Conservation (phyloP, 1,140 invertebrate species). For the Leptinotarsa defecta region DNA sequence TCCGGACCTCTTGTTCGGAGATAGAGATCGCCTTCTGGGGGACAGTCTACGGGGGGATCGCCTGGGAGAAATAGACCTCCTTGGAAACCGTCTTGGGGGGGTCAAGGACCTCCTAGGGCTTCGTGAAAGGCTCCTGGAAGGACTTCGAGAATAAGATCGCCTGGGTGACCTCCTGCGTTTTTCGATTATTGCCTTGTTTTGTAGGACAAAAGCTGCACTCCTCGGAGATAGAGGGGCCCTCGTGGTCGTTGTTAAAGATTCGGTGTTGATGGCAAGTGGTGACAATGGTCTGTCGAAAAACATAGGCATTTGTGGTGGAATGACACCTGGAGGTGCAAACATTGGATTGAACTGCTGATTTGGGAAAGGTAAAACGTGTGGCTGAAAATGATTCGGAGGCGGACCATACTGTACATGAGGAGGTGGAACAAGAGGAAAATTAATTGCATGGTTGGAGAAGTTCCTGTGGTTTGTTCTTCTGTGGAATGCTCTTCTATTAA, state of each 20-base stretch:
- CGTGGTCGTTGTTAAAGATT: slow-evolving; percentile 45
- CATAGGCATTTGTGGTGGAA: slow-evolving; percentile 24
- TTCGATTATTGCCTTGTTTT: slow-evolving; percentile 54
- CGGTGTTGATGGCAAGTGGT: slow-evolving; percentile 48
- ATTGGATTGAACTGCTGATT: slow-evolving; percentile 10
- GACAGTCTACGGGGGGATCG: slow-evolving; percentile 31
- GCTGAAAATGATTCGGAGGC: slow-evolving; percentile 1
- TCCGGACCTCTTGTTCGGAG: slow-evolving; percentile 15
- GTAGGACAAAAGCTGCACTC: slow-evolving; percentile 55
- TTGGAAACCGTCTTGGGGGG: slow-evolving; percentile 29
- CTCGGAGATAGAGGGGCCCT: slow-evolving; percentile 54
- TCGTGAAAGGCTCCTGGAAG: slow-evolving; percentile 38
- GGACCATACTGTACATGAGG: background rate
- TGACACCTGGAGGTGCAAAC: slow-evolving; percentile 22
- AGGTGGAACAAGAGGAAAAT: background rate
- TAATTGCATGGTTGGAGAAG: background rate
- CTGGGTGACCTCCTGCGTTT: slow-evolving; percentile 51
- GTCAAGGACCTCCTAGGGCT: slow-evolving; percentile 34
- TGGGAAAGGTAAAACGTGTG: background rate
- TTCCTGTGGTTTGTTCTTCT: background rate
- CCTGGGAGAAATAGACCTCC: slow-evolving; percentile 27
- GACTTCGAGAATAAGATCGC: slow-evolving; percentile 48
- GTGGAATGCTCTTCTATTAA: background rate
- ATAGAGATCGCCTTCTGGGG: slow-evolving; percentile 34
- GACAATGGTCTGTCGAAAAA: slow-evolving; percentile 46